These are phyloP conservation scores for Pelosia muscerda DNA, from an alignment of 2,888 invertebrate species.

Conservation along the genomic window DNA sequence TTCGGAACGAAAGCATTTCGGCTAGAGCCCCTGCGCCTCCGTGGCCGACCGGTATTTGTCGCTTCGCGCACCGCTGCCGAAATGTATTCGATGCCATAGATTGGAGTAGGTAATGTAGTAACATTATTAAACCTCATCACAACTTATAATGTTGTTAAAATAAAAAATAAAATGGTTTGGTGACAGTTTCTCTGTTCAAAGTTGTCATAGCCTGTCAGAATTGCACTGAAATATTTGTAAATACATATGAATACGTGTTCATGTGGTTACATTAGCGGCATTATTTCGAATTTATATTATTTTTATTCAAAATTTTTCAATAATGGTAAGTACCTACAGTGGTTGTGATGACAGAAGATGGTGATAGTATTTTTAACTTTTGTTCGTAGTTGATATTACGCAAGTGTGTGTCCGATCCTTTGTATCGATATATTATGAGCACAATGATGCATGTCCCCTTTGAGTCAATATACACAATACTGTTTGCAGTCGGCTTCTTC, in stretches of 20 bases:
- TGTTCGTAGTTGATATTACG: neutral
- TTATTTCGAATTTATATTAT: slow-evolving; percentile 64
- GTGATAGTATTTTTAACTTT: neutral
- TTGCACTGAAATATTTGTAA: slow-evolving; percentile 77
- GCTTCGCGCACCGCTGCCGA: too few species aligned
- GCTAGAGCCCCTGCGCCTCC: too few species aligned
- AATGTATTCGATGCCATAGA: neutral
- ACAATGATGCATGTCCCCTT: neutral
- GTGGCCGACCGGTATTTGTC: too few species aligned
- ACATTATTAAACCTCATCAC: neutral
- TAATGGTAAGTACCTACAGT: slow-evolving; percentile 68
- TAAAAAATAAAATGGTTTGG: slow-evolving; percentile 35
- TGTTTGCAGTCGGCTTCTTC: neutral
- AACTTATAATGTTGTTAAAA: neutral
- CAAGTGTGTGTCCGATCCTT: neutral
- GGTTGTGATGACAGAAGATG: neutral
- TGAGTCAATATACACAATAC: neutral
- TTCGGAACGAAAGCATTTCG: too few species aligned
- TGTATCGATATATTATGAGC: too few species aligned
- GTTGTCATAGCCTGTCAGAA: slow-evolving; percentile 81
- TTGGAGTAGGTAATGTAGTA: neutral
- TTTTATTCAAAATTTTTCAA: slow-evolving; percentile 76
- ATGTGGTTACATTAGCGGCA: slow-evolving; percentile 62
- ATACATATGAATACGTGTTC: slow-evolving; percentile 61
- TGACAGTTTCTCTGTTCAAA: slow-evolving; percentile 68